phyloP scores from a whole-genome alignment of 2,888 invertebrate genomes.

The Nematopogon swammerdamellus region DNA sequence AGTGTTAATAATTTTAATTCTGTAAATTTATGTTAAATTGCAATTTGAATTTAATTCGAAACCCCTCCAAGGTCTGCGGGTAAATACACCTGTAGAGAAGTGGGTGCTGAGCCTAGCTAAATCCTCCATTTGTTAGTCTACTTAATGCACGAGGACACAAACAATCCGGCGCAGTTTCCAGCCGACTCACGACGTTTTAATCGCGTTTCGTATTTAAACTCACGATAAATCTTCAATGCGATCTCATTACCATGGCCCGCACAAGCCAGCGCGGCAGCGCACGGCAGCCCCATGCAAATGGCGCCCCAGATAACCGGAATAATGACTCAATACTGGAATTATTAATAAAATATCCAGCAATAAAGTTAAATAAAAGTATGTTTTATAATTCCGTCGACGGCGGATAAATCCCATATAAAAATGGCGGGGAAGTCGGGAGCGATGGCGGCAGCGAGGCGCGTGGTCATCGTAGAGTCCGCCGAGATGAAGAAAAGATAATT shows the following conservation, averaged over 20 bases:
- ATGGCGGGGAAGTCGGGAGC: background rate
- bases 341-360: background rate
- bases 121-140: background rate
- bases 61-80: too few relatives aligned
- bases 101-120: background rate
- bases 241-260: background rate
- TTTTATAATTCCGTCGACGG: background rate
- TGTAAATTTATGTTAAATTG: too few relatives aligned
- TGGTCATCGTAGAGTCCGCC: background rate
- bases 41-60: too few relatives aligned
- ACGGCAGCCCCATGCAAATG: background rate
- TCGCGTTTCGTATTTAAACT: background rate
- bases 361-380: background rate
- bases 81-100: background rate
- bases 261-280: background rate
- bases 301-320: background rate
- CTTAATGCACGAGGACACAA: background rate
- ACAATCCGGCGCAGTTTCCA: background rate
- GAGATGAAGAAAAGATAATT: slow-evolving; percentile 32
- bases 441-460: background rate
- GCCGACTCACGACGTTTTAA: background rate
- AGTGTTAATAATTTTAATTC: too few relatives aligned
- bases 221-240: background rate
- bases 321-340: background rate
- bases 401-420: background rate